Percentiles rank a stretch among this genome's conserved stretches.
phyloP scores from a whole-genome alignment of 2,888 invertebrate genomes.

The Eupeodes luniger region DNA sequence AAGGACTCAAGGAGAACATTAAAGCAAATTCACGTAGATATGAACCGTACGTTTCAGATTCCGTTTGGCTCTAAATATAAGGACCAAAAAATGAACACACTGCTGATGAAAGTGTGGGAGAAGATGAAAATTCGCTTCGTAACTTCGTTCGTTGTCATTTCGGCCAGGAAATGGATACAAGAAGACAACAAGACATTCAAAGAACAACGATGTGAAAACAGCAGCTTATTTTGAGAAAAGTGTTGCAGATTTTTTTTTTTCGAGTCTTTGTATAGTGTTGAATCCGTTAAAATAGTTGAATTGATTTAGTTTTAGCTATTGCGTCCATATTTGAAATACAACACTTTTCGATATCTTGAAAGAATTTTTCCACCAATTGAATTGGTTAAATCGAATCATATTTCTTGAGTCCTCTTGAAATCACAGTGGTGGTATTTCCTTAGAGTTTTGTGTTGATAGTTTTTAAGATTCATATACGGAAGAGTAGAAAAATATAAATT shows the following conservation, averaged over 20 bases:
- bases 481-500: neutral
- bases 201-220: slow-evolving; percentile 51
- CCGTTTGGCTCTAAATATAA: neutral
- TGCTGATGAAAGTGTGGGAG: neutral
- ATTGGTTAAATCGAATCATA: neutral
- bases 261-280: neutral
- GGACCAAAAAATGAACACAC: neutral
- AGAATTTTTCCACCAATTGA: slow-evolving; percentile 21
- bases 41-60: slow-evolving; percentile 31
- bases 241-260: neutral
- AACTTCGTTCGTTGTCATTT: too few relatives aligned
- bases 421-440: neutral
- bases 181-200: slow-evolving; percentile 29
- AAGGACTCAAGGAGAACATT: slow-evolving; percentile 47
- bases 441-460: neutral
- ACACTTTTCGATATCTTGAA: neutral
- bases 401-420: neutral
- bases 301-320: neutral
- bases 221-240: slow-evolving; percentile 42
- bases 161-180: slow-evolving; percentile 35
- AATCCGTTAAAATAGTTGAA: neutral
- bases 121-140: neutral
- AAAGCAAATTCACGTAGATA: slow-evolving; percentile 48
- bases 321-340: slow-evolving; percentile 40
- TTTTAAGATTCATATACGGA: neutral